A percentile compares a stretch with the other conserved stretches of the same genome.
phyloP scores from a whole-genome alignment of 53 echinoderm and acorn worm genomes.

The Hippasteria phrygiana region DNA sequence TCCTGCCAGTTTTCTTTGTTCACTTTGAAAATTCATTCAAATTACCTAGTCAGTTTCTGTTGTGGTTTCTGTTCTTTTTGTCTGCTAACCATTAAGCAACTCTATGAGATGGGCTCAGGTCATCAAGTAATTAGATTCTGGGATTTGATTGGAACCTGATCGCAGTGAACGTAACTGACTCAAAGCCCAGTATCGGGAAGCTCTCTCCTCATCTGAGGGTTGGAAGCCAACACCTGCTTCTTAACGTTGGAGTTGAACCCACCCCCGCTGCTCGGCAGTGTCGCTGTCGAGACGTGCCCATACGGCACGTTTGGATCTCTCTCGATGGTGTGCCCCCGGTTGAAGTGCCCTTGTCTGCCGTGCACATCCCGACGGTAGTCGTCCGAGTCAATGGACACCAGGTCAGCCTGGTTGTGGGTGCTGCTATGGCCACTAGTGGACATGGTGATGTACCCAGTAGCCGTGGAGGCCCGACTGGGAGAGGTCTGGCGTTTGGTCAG shows the following conservation, averaged over 20 bases:
- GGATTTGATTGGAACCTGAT: too few relatives aligned
- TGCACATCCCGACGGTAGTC: conserved; percentile 37
- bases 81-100: too few relatives aligned
- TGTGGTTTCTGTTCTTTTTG: too few relatives aligned
- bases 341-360: conserved; percentile 8
- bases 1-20: too few relatives aligned
- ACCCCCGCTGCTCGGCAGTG: background rate
- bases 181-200: conserved; percentile 46
- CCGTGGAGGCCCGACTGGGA: conserved; percentile 42
- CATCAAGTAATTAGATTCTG: too few relatives aligned
- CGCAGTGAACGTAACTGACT: background rate
- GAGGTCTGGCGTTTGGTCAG: conserved; percentile 34
- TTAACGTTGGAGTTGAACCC: background rate
- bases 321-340: conserved; percentile 28
- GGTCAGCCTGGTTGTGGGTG: conserved; percentile 14
- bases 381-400: conserved; percentile 56
- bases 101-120: too few relatives aligned
- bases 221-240: conserved; percentile 1
- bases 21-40: too few relatives aligned
- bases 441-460: conserved; percentile 59
- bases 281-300: conserved; percentile 34
- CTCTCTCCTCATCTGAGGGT: conserved; percentile 26
- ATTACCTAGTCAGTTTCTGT: too few relatives aligned
- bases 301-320: conserved; percentile 18
- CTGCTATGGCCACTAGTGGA: conserved; percentile 6